Evolutionary conservation across 2,113 vertebrate species (phyloP).

Genomic region (Chelonoidis abingdonii): DNA sequence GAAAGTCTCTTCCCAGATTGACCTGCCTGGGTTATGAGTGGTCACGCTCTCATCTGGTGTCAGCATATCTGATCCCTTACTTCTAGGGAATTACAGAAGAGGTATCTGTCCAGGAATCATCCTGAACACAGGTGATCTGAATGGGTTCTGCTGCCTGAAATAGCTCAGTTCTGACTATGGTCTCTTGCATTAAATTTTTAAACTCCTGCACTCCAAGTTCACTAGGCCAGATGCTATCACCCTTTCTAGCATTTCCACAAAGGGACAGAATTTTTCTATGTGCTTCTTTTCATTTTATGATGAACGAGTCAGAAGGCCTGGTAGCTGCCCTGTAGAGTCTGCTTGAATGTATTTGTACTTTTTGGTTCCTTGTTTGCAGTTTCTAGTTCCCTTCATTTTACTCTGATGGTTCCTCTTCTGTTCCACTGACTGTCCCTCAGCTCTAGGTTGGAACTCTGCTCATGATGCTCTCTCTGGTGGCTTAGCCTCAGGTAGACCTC

Average conservation of each 20-base stretch:
- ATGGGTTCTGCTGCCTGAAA: background rate
- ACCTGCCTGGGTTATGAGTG: background rate
- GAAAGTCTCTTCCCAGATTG: background rate
- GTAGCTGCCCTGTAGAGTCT: background rate
- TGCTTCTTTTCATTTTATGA: background rate
- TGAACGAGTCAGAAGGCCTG: background rate
- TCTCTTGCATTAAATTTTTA: background rate
- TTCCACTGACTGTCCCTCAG: no score
- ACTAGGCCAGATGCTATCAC: background rate
- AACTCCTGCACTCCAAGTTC: background rate
- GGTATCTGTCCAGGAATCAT: background rate
- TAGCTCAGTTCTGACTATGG: background rate
- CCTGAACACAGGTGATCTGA: background rate
- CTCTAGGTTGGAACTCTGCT: accelerated
- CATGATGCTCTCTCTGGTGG: accelerated
- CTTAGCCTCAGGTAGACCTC: background rate
- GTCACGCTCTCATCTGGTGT: background rate
- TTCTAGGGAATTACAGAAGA: background rate
- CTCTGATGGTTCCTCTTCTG: background rate
- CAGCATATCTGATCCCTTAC: background rate
- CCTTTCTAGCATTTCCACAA: background rate
- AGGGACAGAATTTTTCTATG: background rate
- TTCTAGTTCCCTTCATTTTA: background rate
- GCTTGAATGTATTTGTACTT: background rate
- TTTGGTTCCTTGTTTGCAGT: background rate